These are phyloP conservation scores for Monodelphis domestica DNA, from an alignment of 2,797 vertebrate species.

Conservation along the genomic window DNA sequence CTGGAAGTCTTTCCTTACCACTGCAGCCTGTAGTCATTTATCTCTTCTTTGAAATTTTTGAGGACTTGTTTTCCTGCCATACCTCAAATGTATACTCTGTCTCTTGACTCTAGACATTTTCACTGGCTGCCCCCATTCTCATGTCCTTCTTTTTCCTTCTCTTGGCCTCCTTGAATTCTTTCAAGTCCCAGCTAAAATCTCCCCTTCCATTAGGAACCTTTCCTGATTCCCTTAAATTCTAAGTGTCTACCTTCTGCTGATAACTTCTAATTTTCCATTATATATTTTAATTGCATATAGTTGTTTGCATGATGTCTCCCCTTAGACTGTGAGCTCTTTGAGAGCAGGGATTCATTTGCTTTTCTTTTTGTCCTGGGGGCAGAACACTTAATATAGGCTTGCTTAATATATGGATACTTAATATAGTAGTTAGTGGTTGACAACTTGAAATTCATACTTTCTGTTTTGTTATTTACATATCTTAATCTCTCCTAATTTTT, in stretches of 20 bases:
- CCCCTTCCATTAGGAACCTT: not conserved
- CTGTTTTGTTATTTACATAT: not conserved
- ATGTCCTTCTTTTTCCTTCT: not conserved
- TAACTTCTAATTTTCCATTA: not conserved
- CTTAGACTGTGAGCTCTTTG: not conserved
- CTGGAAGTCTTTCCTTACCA: not conserved
- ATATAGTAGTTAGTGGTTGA: not conserved
- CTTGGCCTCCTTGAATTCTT: not conserved
- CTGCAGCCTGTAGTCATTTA: not conserved
- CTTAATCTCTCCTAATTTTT: not conserved
- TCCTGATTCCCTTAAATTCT: not conserved
- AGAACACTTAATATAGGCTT: not conserved
- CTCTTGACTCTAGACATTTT: not conserved
- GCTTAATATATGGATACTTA: not conserved
- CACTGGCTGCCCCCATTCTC: not conserved
- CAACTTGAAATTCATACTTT: not conserved
- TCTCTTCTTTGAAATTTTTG: not conserved
- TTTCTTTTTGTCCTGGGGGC: not conserved
- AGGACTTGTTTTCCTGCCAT: not conserved
- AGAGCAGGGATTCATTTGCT: not conserved
- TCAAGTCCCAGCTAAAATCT: not conserved
- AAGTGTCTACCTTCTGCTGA: not conserved
- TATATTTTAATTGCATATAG: not conserved
- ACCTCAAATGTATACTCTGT: not conserved
- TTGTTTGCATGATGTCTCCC: not conserved